phyloP scores from a whole-genome alignment of 2,113 vertebrate species.

The Hymenochirus boettgeri region DNA sequence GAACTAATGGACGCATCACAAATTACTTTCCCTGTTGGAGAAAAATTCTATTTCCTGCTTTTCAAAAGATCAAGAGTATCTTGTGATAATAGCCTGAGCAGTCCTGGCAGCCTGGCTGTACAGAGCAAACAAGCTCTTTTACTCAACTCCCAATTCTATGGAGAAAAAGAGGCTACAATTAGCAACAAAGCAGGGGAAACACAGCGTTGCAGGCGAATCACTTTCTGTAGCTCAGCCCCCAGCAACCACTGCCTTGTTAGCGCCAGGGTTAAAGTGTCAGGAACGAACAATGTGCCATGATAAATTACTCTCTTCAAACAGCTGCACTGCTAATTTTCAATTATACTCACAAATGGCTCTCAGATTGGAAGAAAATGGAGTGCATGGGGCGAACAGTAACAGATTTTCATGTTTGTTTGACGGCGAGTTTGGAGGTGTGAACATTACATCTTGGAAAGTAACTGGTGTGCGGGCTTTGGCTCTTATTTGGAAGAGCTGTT shows the following conservation, averaged over 20 bases:
- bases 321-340: slow-evolving; percentile 99
- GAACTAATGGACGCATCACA: slow-evolving; percentile 99
- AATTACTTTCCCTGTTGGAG: slow-evolving; percentile 92
- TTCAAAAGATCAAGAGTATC: slow-evolving; percentile 99
- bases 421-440: slow-evolving; percentile 72
- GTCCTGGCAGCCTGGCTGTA: slow-evolving; percentile 86
- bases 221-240: slow-evolving; percentile 84
- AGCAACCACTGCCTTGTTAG: slow-evolving; percentile 91
- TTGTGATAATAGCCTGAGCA: slow-evolving; percentile 98
- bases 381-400: slow-evolving; percentile 77
- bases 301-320: slow-evolving; percentile 98
- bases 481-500: slow-evolving; percentile 45
- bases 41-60: slow-evolving; percentile 99
- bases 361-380: slow-evolving; percentile 94
- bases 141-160: slow-evolving; percentile 97
- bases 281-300: slow-evolving; percentile 92
- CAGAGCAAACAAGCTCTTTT: slow-evolving; percentile 98
- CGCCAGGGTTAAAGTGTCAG: slow-evolving; percentile 94
- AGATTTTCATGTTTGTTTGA: slow-evolving; percentile 80
- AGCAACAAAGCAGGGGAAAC: slow-evolving; percentile 80
- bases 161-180: slow-evolving; percentile 98
- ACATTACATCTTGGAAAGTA: slow-evolving; percentile 66
- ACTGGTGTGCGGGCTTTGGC: slow-evolving; percentile 53
- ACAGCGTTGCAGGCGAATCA: slow-evolving; percentile 71
- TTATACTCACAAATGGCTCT: slow-evolving; percentile 98